phyloP scores from a whole-genome alignment of 1,140 invertebrate genomes.

The Acyrthosiphon pisum region DNA sequence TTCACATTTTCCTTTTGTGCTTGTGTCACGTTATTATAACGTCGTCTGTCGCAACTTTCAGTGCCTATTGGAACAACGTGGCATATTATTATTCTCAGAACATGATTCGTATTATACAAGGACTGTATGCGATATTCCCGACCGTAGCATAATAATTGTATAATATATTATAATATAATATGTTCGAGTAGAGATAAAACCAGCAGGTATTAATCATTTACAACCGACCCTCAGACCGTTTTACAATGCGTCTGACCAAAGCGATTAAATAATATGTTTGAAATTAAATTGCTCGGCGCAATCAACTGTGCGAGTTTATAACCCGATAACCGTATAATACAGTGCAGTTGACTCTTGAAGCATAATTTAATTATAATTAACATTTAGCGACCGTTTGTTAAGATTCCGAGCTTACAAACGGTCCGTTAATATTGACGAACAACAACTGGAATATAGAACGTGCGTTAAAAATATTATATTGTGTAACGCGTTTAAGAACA shows the following conservation, averaged over 20 bases:
- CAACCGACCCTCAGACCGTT: background rate
- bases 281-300: background rate
- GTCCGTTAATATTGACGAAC: background rate
- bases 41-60: too few species aligned
- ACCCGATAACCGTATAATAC: background rate
- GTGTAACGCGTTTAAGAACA: background rate
- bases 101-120: background rate
- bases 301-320: constrained; percentile 11
- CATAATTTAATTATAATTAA: constrained; percentile 20
- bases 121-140: background rate
- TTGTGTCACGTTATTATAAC: background rate
- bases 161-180: background rate
- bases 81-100: background rate
- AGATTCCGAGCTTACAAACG: background rate
- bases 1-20: background rate
- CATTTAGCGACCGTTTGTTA: background rate
- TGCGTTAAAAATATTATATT: background rate
- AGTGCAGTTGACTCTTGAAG: background rate
- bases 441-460: background rate
- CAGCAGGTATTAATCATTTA: background rate
- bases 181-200: background rate
- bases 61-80: background rate
- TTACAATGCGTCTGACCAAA: background rate
- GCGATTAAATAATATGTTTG: constrained; percentile 12
- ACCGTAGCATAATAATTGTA: background rate